phyloP scores from a whole-genome alignment of 2,888 invertebrate species.

The Machimus rusticus region DNA sequence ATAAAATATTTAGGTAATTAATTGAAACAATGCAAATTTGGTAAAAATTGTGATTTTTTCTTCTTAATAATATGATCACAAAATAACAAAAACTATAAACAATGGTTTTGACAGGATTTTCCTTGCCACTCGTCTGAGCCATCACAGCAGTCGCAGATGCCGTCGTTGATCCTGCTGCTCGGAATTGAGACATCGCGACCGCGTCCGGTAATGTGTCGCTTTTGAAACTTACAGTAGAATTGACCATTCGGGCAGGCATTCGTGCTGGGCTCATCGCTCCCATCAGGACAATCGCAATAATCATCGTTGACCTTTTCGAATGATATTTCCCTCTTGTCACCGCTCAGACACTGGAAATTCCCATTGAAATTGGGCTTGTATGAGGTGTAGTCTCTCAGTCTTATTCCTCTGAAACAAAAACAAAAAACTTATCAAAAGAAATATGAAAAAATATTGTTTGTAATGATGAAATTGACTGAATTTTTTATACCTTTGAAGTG shows the following conservation, averaged over 20 bases:
- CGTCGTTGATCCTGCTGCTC: slow-evolving; percentile 89
- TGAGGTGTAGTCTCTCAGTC: slow-evolving; percentile 60
- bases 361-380: slow-evolving; percentile 63
- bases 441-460: neutral
- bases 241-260: slow-evolving; percentile 84
- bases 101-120: slow-evolving; percentile 6
- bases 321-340: slow-evolving; percentile 63
- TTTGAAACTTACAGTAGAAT: slow-evolving; percentile 70
- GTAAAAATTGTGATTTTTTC: neutral
- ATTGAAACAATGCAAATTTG: neutral
- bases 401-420: slow-evolving; percentile 58
- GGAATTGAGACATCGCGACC: slow-evolving; percentile 66
- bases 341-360: slow-evolving; percentile 63
- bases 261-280: slow-evolving; percentile 83
- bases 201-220: slow-evolving; percentile 60
- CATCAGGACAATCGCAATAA: slow-evolving; percentile 86
- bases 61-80: neutral
- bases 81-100: slow-evolving; percentile 2
- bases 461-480: neutral
- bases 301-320: slow-evolving; percentile 78
- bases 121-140: slow-evolving; percentile 83
- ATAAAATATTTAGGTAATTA: too few relatives aligned
- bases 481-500: too few relatives aligned
- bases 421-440: neutral
- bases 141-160: slow-evolving; percentile 93